Percentiles rank a stretch among this genome's conserved stretches.
These are phyloP conservation scores for Drosophila pseudoananassae DNA, from an alignment of 1,140 invertebrate species.

Conservation along the genomic window DNA sequence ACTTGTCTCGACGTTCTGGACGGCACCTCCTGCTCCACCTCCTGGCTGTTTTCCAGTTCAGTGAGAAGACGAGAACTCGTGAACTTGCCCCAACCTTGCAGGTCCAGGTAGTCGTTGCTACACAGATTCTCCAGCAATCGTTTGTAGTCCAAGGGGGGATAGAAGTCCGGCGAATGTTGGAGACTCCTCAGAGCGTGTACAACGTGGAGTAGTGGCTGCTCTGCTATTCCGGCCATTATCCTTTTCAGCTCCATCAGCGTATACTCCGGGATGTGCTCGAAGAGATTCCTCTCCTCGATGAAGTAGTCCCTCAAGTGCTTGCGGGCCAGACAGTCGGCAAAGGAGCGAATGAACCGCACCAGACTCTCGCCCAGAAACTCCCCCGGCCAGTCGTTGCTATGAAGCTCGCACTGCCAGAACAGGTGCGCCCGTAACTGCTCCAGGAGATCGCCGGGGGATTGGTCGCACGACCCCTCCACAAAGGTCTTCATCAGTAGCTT, in stretches of 20 bases:
- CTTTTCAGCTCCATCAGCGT: slow-evolving; percentile 87
- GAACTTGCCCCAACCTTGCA: slow-evolving; percentile 70
- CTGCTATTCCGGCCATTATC: slow-evolving; percentile 88
- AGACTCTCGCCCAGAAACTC: slow-evolving; percentile 88
- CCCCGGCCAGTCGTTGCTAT: slow-evolving; percentile 89
- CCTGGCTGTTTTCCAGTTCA: neutral
- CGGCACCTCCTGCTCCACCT: neutral
- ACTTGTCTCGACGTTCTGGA: neutral
- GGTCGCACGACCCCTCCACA: slow-evolving; percentile 83
- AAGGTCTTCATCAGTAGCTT: slow-evolving; percentile 88
- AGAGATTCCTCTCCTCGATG: slow-evolving; percentile 89
- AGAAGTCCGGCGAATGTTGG: slow-evolving; percentile 87
- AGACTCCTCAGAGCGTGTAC: slow-evolving; percentile 88
- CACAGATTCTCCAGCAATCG: slow-evolving; percentile 87
- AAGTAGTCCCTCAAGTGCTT: slow-evolving; percentile 89
- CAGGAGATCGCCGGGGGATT: slow-evolving; percentile 52
- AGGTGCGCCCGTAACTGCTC: slow-evolving; percentile 90
- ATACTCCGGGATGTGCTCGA: slow-evolving; percentile 88
- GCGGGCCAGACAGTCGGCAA: slow-evolving; percentile 85
- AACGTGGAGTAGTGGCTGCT: slow-evolving; percentile 89
- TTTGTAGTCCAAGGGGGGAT: slow-evolving; percentile 87
- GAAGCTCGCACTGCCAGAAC: slow-evolving; percentile 91
- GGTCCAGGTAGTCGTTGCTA: slow-evolving; percentile 84
- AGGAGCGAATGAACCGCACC: slow-evolving; percentile 87
- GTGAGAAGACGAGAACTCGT: slow-evolving; percentile 13